A percentile compares a stretch with the other conserved stretches of the same genome.
Conservation (phyloP, 2,888 invertebrate genomes). For the Drosophila tripunctata region DNA sequence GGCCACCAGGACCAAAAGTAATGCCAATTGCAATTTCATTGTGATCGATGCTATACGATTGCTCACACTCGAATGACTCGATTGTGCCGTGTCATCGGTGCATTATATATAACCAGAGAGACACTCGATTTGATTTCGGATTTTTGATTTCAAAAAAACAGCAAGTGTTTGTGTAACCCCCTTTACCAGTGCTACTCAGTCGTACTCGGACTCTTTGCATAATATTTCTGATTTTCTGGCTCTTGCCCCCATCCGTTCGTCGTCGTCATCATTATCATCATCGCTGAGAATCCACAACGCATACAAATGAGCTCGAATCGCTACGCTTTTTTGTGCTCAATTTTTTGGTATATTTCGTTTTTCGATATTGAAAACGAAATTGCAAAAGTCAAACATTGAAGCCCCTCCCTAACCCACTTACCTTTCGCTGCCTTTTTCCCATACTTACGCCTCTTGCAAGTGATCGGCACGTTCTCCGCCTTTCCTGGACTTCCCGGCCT, state of each 20-base stretch:
- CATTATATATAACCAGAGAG: constrained; percentile 56
- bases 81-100: constrained; percentile 52
- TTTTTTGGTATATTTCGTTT: constrained; percentile 40
- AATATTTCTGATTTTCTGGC: constrained; percentile 69
- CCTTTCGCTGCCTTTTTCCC: neutral
- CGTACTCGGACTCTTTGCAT: constrained; percentile 62
- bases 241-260: constrained; percentile 59
- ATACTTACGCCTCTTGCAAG: neutral
- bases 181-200: constrained; percentile 8
- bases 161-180: constrained; percentile 58
- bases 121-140: neutral
- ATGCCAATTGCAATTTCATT: constrained; percentile 55
- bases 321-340: constrained; percentile 44
- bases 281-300: constrained; percentile 38
- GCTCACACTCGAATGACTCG: constrained; percentile 68
- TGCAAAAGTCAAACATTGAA: constrained; percentile 49
- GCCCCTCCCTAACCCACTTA: neutral
- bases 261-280: constrained; percentile 20
- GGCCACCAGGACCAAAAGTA: constrained; percentile 79
- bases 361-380: constrained; percentile 74
- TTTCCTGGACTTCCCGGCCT: constrained; percentile 74
- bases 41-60: constrained; percentile 28
- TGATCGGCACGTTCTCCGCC: constrained; percentile 69
- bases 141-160: constrained; percentile 13
- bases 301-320: constrained; percentile 63